Evolutionary conservation across 2,113 vertebrate genomes (phyloP), one percentile per base, ranked within the genome.

Genomic region (Cyprinodon brontotheroides): DNA sequence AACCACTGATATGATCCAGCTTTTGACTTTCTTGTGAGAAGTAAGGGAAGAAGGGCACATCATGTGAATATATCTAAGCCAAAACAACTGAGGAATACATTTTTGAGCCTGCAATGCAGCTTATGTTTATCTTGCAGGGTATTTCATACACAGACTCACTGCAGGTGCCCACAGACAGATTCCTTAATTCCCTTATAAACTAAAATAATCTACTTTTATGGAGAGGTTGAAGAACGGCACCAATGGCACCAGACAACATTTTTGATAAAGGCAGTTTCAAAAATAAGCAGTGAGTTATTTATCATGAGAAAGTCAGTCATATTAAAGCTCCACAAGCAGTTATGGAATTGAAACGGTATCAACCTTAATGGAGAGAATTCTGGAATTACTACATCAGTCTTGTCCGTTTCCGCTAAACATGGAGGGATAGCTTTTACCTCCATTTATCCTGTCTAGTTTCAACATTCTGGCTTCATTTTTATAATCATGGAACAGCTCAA

Each of bases 81-180:
- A 70, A 69, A 79, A 50, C 74, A 74, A 70, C 13, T 14, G 39
- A 80, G 75, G 83, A 85, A 61, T 76, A 65, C 78, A 79, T 81
- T 83, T 82, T 87, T 85, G 72, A 69, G 75, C 79, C 81, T 78
- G 74, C 81, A 79, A 77, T 78, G 75, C 77, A 63, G 87, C 88
- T 91, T 87, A 83, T 72, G 84, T 84, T 91, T 77, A 89, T 88
- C 83, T 77, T 79, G 77, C 78, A 71, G 82, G 77, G 75, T 83
- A 82, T 71, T 83, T 89, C 77, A 81, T 74, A 85, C 53, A 74
- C 40, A 2, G 70, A 81, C 72, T 77, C 66, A 45, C 41, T 9
- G 7, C 38, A 61, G 29, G 39, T 47, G n/a, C 72, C 78, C 65
- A 76, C 65, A 76, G 72, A 77, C 83, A 78, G n/a, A 61, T 79